Evolutionary conservation across 2,888 invertebrate species (phyloP).

Genomic region (Pristionchus exspectatus): DNA sequence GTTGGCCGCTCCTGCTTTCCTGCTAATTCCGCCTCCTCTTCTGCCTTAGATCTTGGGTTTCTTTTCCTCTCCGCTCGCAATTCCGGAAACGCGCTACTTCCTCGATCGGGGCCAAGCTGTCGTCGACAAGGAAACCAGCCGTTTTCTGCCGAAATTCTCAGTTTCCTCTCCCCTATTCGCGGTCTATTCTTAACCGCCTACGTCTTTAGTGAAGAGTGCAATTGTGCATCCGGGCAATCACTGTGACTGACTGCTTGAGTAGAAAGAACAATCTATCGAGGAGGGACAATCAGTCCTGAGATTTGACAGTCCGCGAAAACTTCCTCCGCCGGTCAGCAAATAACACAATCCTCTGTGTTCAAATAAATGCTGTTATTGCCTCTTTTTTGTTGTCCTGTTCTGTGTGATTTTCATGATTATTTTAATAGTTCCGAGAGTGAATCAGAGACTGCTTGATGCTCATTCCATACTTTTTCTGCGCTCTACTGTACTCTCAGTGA

Average conservation of each 20-base stretch:
- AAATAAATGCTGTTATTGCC: background rate
- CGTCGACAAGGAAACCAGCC: background rate
- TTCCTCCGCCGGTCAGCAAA: background rate
- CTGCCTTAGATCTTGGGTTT: background rate
- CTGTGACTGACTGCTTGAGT: background rate
- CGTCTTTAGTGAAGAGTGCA: background rate
- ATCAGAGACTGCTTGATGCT: background rate
- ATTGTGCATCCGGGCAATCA: background rate
- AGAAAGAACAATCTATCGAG: background rate
- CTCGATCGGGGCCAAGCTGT: background rate
- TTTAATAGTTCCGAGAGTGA: background rate
- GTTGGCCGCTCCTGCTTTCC: background rate
- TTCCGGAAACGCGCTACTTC: slow-evolving; percentile 14
- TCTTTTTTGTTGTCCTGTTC: too few species aligned
- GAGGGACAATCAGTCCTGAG: background rate
- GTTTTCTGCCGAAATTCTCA: background rate
- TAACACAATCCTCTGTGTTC: background rate
- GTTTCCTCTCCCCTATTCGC: background rate
- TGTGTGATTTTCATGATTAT: too few species aligned
- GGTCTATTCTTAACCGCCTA: background rate
- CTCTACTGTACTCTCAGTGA: background rate
- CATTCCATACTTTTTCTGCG: background rate
- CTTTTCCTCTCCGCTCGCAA: background rate
- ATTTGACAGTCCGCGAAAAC: background rate
- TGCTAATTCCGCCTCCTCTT: slow-evolving; percentile 19